Base-by-base conservation (phyloP, 2,113 vertebrate genomes). In the Talpa occidentalis region DNA sequence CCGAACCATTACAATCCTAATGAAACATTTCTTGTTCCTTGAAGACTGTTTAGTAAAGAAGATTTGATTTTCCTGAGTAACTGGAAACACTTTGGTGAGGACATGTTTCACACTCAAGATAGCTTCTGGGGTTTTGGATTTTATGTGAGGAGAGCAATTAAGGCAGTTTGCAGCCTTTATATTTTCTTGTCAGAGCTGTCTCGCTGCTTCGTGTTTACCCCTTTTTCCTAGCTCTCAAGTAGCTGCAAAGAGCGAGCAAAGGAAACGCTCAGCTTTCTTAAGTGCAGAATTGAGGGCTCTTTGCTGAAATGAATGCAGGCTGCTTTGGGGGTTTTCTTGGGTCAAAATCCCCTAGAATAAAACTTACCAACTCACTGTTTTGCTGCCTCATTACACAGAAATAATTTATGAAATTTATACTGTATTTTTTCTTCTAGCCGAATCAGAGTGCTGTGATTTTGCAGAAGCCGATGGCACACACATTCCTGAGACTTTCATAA, bases 281-380 rank as follows among this genome's bases (percentile, higher is more conserved):
- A 97, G 92, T 54, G 44, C 85, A 66, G 52, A 94, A 54, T 93
- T 60, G 76, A 97, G 84, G n/a, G 59, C 72, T 96, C 92, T 97
- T 97, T 90, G 93, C 40, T 30, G 95, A 95, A 97, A 95, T 40
- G 42, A 49, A 91, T 90, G 84, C 86, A 85, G 32, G 67, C 87
- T 96, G 84, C 79, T 97, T 93, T 90, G 80, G 62, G 95, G 96
- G 70, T 79, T 69, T 96, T 97, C 83, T 56, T 64, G 92, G 95
- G 81, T 91, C 90, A 90, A 76, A 87, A 84, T 78, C 83, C 62
- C 86, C 76, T 76, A 90, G 56, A 84, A 88, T 66, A 90, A 94
- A 97, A 96, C 92, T 96, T 96, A 97, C 88, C 91, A 97, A 35
- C 84, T 96, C 93, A 83, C 84, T 97, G 86, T 95, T 96, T 95